A percentile compares a stretch with the other conserved stretches of the same genome.
These are phyloP conservation scores for Anadara kagoshimensis DNA, from an alignment of 1,140 invertebrate genomes.

Conservation along the genomic window DNA sequence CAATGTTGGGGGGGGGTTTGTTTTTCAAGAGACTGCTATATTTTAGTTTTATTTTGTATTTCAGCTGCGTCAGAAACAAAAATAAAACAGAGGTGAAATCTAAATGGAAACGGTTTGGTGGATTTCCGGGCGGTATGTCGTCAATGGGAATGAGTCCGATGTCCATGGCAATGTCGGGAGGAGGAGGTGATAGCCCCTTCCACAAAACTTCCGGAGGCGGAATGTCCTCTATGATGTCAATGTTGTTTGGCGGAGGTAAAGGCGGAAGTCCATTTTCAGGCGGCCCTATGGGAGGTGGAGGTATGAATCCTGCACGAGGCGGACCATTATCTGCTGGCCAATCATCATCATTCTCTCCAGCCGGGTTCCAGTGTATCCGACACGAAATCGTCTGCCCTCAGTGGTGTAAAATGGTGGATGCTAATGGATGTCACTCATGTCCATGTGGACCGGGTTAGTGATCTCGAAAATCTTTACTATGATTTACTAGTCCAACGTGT, in stretches of 20 bases:
- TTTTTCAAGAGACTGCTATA: too few species aligned
- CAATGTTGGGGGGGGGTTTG: too few species aligned
- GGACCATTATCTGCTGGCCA: slow-evolving; percentile 22
- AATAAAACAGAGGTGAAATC: too few species aligned
- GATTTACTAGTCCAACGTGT: too few species aligned
- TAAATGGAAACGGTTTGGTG: too few species aligned
- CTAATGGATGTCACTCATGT: slow-evolving; percentile 36
- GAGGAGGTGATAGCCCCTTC: slow-evolving; percentile 10
- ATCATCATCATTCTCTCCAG: slow-evolving; percentile 19
- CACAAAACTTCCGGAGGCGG: neutral
- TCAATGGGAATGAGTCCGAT: neutral
- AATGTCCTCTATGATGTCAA: slow-evolving; percentile 10
- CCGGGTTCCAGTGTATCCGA: slow-evolving; percentile 19
- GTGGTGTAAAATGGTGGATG: slow-evolving; percentile 31
- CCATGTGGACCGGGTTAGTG: slow-evolving; percentile 34
- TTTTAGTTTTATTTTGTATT: too few species aligned
- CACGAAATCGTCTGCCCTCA: slow-evolving; percentile 25
- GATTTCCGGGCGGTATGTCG: neutral
- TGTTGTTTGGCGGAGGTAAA: slow-evolving; percentile 2
- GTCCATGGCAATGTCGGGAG: slow-evolving; percentile 16
- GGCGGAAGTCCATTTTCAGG: slow-evolving; percentile 16
- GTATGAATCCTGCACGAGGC: slow-evolving; percentile 16
- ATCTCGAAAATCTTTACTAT: neutral
- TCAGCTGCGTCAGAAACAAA: too few species aligned
- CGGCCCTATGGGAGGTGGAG: slow-evolving; percentile 11